Conservation (phyloP, 2,797 vertebrate genomes). For the Argentina silus region DNA sequence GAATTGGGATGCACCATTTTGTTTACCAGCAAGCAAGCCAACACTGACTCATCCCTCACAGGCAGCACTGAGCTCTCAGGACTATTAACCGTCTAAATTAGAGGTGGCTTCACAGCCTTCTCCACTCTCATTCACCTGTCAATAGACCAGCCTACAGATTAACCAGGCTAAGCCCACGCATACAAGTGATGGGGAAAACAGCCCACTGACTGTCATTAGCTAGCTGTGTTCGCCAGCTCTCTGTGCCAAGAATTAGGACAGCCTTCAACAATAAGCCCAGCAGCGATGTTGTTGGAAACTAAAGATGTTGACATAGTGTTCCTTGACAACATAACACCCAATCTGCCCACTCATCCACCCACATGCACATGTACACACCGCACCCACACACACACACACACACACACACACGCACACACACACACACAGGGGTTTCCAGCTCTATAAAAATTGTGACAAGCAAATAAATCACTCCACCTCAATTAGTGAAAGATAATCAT, state of each 20-base stretch:
- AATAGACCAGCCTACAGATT: conserved; percentile 48
- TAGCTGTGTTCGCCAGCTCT: conserved; percentile 3
- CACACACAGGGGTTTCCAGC: too few relatives aligned
- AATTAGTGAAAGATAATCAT: too few relatives aligned
- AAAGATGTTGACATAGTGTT: conserved; percentile 34
- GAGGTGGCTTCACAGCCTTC: conserved; percentile 34
- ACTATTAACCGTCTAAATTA: conserved; percentile 64
- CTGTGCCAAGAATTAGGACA: conserved; percentile 35
- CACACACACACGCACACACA: conserved; percentile 26
- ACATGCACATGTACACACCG: not conserved
- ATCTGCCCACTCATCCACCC: conserved; percentile 32
- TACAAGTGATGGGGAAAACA: conserved; percentile 25
- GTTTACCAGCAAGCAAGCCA: conserved; percentile 30
- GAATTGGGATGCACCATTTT: not conserved
- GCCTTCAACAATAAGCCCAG: conserved; percentile 18
- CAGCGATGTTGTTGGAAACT: conserved; percentile 31
- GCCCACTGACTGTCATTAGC: conserved; percentile 28
- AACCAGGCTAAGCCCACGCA: conserved; percentile 42
- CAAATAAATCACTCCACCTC: too few relatives aligned
- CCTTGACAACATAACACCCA: conserved; percentile 32
- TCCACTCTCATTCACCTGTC: conserved; percentile 37
- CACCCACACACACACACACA: too few relatives aligned
- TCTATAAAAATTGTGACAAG: too few relatives aligned
- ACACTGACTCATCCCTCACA: conserved; percentile 60
- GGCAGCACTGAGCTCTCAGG: conserved; percentile 32